phyloP scores from a whole-genome alignment of 2,797 vertebrate species.

The Phaenicophaeus curvirostris region DNA sequence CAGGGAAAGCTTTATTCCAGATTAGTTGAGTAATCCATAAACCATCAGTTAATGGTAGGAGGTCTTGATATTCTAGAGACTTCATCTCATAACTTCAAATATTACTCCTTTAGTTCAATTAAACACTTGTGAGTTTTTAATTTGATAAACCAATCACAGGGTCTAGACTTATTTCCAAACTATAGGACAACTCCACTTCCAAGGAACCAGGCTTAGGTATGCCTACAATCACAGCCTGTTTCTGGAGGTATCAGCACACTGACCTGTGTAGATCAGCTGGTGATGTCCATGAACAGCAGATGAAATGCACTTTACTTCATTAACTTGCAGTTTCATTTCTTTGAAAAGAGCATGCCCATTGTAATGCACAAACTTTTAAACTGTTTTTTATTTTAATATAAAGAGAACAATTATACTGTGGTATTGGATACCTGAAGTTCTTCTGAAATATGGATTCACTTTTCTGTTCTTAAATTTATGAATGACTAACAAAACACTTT shows the following conservation, averaged over 20 bases:
- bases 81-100: background rate
- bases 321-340: background rate
- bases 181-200: background rate
- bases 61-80: background rate
- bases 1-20: slow-evolving; percentile 46
- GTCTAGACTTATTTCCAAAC: background rate
- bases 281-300: background rate
- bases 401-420: background rate
- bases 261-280: background rate
- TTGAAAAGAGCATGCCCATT: background rate
- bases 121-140: background rate
- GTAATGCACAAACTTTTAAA: background rate
- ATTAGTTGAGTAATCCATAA: slow-evolving; percentile 1
- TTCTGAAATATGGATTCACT: background rate
- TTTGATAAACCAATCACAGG: background rate
- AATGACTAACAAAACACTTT: background rate
- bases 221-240: background rate
- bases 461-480: background rate
- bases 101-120: background rate
- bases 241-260: background rate
- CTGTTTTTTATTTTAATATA: background rate
- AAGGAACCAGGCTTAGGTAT: background rate
- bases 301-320: background rate
- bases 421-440: background rate
- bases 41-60: background rate